Conservation (phyloP, 2,888 invertebrate genomes). For the Habroteleia sp. region DNA sequence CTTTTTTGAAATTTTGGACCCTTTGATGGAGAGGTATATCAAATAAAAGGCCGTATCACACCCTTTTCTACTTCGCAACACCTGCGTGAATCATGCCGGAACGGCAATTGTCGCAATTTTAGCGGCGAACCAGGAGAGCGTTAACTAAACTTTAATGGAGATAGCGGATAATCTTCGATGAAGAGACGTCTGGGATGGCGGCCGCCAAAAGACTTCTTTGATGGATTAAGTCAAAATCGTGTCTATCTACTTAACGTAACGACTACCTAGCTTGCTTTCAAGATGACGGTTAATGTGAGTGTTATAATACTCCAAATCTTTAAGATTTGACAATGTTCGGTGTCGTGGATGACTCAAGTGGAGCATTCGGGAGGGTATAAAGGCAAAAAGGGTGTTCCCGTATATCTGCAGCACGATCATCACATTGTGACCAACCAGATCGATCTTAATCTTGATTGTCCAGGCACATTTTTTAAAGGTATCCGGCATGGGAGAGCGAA, state of each 20-base stretch:
- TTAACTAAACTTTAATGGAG: slow-evolving; percentile 81
- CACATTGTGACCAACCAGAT: slow-evolving; percentile 57
- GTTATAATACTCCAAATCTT: slow-evolving; percentile 71
- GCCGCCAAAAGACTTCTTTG: slow-evolving; percentile 78
- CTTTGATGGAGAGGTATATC: slow-evolving; percentile 19
- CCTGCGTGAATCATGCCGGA: slow-evolving; percentile 39
- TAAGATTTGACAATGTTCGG: slow-evolving; percentile 61
- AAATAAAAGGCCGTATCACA: slow-evolving; percentile 18
- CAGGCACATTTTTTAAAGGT: slow-evolving; percentile 31
- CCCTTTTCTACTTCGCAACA: slow-evolving; percentile 44
- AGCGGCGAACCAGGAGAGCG: slow-evolving; percentile 76
- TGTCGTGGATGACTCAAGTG: slow-evolving; percentile 58
- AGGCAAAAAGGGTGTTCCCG: slow-evolving; percentile 51
- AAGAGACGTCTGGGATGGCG: slow-evolving; percentile 65
- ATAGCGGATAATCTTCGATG: slow-evolving; percentile 76
- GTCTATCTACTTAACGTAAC: slow-evolving; percentile 69
- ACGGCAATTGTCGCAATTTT: slow-evolving; percentile 43
- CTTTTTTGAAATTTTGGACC: background rate
- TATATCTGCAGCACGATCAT: slow-evolving; percentile 64
- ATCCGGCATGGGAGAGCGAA: slow-evolving; percentile 2
- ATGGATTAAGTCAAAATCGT: slow-evolving; percentile 80
- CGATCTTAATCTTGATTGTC: slow-evolving; percentile 45
- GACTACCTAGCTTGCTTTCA: slow-evolving; percentile 66
- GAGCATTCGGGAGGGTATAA: slow-evolving; percentile 55
- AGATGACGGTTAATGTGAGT: slow-evolving; percentile 68